Percentiles rank a stretch among this genome's conserved stretches.
Evolutionary conservation across 2,888 invertebrate species (phyloP).

Genomic region (Entomobrya multifasciata): DNA sequence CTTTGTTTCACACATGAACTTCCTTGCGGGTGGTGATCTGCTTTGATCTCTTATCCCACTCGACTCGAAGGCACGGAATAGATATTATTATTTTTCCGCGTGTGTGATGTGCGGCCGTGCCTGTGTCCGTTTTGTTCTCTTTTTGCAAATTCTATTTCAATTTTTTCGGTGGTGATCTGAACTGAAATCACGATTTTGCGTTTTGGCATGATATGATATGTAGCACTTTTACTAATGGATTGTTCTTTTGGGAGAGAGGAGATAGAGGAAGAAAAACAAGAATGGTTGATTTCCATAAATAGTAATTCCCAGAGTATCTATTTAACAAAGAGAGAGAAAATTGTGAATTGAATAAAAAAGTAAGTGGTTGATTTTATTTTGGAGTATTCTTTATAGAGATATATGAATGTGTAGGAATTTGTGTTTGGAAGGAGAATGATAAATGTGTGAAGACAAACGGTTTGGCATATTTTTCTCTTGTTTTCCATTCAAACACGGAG

Average conservation of each 20-base stretch:
- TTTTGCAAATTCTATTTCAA: background rate
- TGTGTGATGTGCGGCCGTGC: background rate
- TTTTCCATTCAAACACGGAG: background rate
- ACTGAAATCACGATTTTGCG: too few relatives aligned
- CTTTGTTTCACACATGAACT: background rate
- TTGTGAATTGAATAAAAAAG: constrained; percentile 17
- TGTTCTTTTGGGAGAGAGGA: too few relatives aligned
- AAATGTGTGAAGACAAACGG: constrained; percentile 1
- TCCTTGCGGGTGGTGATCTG: constrained; percentile 10
- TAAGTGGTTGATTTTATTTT: background rate
- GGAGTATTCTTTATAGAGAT: background rate
- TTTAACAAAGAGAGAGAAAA: background rate
- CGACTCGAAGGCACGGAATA: background rate
- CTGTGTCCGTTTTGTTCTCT: background rate
- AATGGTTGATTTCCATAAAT: too few relatives aligned
- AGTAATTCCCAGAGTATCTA: background rate
- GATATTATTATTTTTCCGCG: background rate
- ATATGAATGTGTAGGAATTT: too few relatives aligned
- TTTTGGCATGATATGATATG: too few relatives aligned
- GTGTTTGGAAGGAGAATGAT: background rate
- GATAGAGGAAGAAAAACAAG: too few relatives aligned
- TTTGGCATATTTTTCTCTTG: background rate
- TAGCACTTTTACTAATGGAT: too few relatives aligned
- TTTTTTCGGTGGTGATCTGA: background rate
- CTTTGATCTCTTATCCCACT: background rate